Percentiles rank a stretch among this genome's conserved stretches.
Conservation (phyloP, 2,797 vertebrate species). For the Acropternis orthonyx region DNA sequence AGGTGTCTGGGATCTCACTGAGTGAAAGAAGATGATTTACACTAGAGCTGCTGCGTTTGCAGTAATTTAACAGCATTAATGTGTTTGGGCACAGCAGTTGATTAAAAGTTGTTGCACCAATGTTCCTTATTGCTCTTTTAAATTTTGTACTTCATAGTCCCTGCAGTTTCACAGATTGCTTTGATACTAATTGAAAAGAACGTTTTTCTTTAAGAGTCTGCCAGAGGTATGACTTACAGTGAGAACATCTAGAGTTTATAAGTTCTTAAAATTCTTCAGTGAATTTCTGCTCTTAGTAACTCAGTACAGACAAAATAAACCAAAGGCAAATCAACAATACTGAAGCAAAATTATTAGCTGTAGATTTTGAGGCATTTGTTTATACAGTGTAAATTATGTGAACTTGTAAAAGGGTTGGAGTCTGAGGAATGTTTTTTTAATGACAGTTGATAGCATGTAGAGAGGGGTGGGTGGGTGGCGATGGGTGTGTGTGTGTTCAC, state of each 20-base stretch:
- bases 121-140: slow-evolving; percentile 77
- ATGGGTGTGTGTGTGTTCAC: neutral
- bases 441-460: neutral
- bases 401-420: slow-evolving; percentile 33
- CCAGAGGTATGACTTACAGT: slow-evolving; percentile 48
- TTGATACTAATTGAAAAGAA: slow-evolving; percentile 78
- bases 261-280: slow-evolving; percentile 64
- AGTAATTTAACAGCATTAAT: slow-evolving; percentile 76
- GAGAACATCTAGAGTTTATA: slow-evolving; percentile 35
- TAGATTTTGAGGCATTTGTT: slow-evolving; percentile 30
- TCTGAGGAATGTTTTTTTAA: slow-evolving; percentile 41
- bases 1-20: slow-evolving; percentile 78
- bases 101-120: slow-evolving; percentile 85
- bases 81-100: slow-evolving; percentile 78
- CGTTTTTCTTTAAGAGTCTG: slow-evolving; percentile 67
- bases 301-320: slow-evolving; percentile 31
- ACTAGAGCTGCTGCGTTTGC: slow-evolving; percentile 76
- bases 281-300: slow-evolving; percentile 65
- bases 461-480: neutral
- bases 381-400: slow-evolving; percentile 37
- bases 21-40: slow-evolving; percentile 79
- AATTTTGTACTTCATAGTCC: slow-evolving; percentile 73
- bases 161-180: slow-evolving; percentile 74
- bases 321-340: slow-evolving; percentile 46
- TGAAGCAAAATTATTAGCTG: slow-evolving; percentile 44